phyloP scores from a whole-genome alignment of 2,888 invertebrate species.

The Arenicola marina region DNA sequence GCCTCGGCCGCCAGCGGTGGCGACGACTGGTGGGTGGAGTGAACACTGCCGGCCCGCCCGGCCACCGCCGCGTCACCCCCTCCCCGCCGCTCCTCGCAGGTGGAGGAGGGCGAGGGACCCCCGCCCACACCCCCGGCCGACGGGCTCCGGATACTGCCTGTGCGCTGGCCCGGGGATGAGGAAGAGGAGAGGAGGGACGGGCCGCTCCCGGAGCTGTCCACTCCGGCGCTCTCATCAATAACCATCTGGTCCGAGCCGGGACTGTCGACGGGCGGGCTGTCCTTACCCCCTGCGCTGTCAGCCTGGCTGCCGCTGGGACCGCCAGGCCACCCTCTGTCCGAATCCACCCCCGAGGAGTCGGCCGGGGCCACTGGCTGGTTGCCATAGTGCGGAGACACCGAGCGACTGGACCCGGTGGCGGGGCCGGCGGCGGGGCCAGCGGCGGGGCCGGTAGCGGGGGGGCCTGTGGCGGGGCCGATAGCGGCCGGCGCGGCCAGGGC shows the following conservation, averaged over 20 bases:
- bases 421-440: neutral
- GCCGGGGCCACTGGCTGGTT: too few species aligned
- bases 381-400: too few species aligned
- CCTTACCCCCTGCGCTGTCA: neutral
- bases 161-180: neutral
- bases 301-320: neutral
- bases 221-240: neutral
- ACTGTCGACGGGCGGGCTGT: neutral
- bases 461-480: neutral
- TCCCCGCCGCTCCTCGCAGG: too few species aligned
- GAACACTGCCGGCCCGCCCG: neutral
- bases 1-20: neutral
- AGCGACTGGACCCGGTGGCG: neutral
- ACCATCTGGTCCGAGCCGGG: conserved; percentile 3
- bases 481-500: neutral
- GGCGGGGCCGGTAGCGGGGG: neutral
- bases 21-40: neutral
- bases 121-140: too few species aligned
- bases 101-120: neutral
- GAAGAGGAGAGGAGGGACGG: neutral
- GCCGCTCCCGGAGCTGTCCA: neutral
- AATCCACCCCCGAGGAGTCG: too few species aligned
- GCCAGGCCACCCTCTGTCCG: too few species aligned
- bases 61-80: neutral
- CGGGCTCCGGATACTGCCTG: neutral